Conservation (phyloP, 2,888 invertebrate genomes). For the Sarcophaga variegata region DNA sequence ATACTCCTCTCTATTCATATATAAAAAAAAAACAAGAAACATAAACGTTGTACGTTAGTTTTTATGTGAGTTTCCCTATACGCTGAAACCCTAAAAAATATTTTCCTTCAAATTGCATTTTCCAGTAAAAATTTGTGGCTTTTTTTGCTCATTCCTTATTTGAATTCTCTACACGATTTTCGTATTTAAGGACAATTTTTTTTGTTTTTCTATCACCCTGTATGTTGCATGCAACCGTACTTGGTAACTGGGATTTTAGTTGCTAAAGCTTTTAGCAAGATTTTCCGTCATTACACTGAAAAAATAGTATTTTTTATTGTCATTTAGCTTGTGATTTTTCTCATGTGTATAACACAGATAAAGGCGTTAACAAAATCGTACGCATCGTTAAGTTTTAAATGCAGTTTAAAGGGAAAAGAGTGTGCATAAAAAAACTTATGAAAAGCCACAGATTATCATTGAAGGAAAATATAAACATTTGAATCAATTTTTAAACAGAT, state of each 20-base stretch:
- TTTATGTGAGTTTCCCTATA: constrained; percentile 3
- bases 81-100: neutral
- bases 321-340: constrained; percentile 31
- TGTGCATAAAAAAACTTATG: too few species aligned
- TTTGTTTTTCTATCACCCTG: neutral
- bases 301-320: neutral
- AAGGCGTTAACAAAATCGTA: neutral
- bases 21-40: neutral
- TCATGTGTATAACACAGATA: constrained; percentile 17
- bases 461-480: neutral
- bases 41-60: constrained; percentile 20
- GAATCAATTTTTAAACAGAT: neutral
- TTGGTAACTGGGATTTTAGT: neutral
- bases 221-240: neutral
- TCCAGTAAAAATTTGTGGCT: neutral
- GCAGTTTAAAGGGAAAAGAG: neutral
- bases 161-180: constrained; percentile 30
- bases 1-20: neutral
- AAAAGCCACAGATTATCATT: neutral
- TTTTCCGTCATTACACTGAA: neutral
- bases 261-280: neutral
- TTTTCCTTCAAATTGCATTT: neutral
- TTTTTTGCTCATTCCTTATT: neutral
- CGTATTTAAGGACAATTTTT: neutral
- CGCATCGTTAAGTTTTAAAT: constrained; percentile 28